phyloP scores from a whole-genome alignment of 2,888 invertebrate genomes.

The Pristionchus maxplancki region DNA sequence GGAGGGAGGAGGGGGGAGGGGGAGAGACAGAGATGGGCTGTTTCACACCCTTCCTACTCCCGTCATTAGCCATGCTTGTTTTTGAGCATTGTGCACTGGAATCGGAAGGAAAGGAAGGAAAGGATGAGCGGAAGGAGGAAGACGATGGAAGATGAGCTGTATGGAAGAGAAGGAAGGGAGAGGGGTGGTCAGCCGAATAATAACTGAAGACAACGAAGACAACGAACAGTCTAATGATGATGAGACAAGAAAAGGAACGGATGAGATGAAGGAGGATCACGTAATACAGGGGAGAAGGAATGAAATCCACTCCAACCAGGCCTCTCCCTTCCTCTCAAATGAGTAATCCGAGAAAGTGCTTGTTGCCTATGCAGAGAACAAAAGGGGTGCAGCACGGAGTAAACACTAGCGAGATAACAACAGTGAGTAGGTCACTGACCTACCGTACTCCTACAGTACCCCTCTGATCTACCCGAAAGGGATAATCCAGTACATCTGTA shows the following conservation, averaged over 20 bases:
- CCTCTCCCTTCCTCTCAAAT: slow-evolving; percentile 16
- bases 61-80: slow-evolving; percentile 44
- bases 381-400: not conserved
- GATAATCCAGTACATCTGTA: slow-evolving; percentile 35
- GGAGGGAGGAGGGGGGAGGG: not conserved
- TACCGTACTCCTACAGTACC: not conserved
- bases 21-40: not conserved
- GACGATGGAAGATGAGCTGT: slow-evolving; percentile 1
- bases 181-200: not conserved
- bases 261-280: not conserved
- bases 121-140: not conserved
- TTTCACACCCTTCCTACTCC: not conserved
- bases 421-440: not conserved
- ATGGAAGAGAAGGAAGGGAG: not conserved
- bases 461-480: not conserved
- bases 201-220: not conserved
- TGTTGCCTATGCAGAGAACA: slow-evolving; percentile 26
- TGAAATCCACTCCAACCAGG: not conserved
- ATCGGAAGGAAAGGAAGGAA: slow-evolving; percentile 30
- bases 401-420: not conserved
- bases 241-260: too few species aligned
- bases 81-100: slow-evolving; percentile 40
- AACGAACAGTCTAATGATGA: slow-evolving; percentile 4
- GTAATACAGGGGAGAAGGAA: not conserved
- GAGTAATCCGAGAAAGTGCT: slow-evolving; percentile 46